Evolutionary conservation across 2,113 vertebrate genomes (phyloP), one percentile per base, ranked within the genome.

Genomic region (Empidonax traillii): DNA sequence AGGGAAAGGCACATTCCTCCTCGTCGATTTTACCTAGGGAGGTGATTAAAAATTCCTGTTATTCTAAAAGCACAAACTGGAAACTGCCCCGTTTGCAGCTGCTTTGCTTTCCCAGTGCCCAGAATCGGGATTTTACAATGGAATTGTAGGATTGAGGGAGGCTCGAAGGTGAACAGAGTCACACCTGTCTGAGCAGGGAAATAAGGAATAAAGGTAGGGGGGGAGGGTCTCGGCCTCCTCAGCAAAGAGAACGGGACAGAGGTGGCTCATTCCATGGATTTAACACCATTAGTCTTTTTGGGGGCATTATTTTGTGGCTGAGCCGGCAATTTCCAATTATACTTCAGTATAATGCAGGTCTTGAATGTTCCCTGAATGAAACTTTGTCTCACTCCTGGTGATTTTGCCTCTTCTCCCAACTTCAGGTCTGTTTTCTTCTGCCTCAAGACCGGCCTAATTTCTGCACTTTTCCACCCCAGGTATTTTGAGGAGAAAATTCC

Each of bases 21-120:
- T 46, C 6, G 4, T 68, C 53, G 39, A 18, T 89, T 51, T 80
- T 39, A 47, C 31, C 25, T 72, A 89, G 83, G 24, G 25, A 65
- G 67, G 20, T 41, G 49, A 84, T 95, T 68, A 65, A 69, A 80
- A 83, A 80, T 41, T 68, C 63, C 89, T 53, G 44, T 90, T 86
- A 31, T 12, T 83, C 35, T n/a, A 20, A 66, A 76, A 52, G 46
- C 84, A 90, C 28, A 20, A 37, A 46, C 17, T 63, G 66, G 62
- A 75, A 83, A 47, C n/a, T 49, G 86, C 68, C 58, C 7, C 9
- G 17, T n/a, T 33, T 61, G 93, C 47, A 82, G 88, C 44, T 72
- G 47, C 74, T 78, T 58, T 84, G 84, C 72, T 41, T 69, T 62
- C 61, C 65, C 21, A 6, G 7, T 22, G 27, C 6, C 39, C 47